Conservation (phyloP, 2,113 vertebrate species). For the Eidolon helvum region DNA sequence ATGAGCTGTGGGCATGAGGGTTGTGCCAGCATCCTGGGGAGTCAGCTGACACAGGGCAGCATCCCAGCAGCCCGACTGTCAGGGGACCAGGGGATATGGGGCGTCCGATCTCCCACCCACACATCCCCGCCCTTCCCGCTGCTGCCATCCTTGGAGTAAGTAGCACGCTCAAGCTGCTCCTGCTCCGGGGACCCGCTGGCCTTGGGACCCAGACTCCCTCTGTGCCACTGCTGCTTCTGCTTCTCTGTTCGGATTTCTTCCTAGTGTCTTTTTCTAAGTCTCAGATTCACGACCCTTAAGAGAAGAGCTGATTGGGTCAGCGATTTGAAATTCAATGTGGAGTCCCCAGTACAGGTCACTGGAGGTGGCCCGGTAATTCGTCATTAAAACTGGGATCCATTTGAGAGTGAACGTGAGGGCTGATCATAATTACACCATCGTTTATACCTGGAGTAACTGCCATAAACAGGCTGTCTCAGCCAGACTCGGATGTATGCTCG, state of each 20-base stretch:
- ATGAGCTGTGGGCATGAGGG: neutral
- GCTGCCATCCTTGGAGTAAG: neutral
- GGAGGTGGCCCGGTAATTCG: neutral
- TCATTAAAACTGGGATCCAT: neutral
- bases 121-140: accelerated
- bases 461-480: neutral
- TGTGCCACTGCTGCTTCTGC: neutral
- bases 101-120: neutral
- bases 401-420: neutral
- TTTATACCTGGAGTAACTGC: neutral
- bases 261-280: neutral
- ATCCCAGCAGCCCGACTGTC: neutral
- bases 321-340: neutral
- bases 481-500: neutral
- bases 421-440: neutral
- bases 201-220: neutral
- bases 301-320: neutral
- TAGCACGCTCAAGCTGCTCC: accelerated
- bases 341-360: neutral
- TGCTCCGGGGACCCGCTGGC: neutral
- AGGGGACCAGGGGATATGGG: neutral
- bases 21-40: neutral
- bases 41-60: neutral
- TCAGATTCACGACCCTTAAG: neutral
- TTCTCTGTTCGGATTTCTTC: neutral